Base-by-base conservation (phyloP, 2,888 invertebrate species). In the Catocala fraxini region DNA sequence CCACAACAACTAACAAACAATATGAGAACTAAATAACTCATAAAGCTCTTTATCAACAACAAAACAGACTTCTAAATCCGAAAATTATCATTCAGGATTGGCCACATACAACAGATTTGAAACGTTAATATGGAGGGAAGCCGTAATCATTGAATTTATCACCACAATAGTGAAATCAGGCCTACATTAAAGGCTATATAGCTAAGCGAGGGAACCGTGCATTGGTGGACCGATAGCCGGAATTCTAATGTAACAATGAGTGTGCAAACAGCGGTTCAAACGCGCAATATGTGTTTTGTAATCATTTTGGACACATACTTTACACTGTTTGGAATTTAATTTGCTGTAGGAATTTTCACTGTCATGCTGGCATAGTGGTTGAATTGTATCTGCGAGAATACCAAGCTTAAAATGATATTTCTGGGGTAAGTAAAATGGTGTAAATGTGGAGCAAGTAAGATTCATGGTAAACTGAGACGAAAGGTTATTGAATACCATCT, bases 121-220 rank as follows among this genome's bases (percentile, higher is more conserved):
- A 61, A 61, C 60, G 63, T 55, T 65, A 68, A 68, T 70, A 65
- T 52, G 54, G 51, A 60, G 60, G 60, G 51, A 66, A 65, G 67
- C 57, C 56, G 61, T 60, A 63, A 66, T 68, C 71, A 71, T 66
- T 71, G 76, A 69, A 60, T 70, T 69, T 63, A 63, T 59, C 59
- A 59, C 56, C 43, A 73, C 73, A 77, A 76, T 78, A 68, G 69
- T 65, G 52, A 52, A 78, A 78, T 78, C 79, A 76, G 68, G 64
- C 64, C 13, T 47, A 56, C 65, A 63, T 78, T 73, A 67, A 51
- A 33, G 54, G 51, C 73, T 59, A 71, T 69, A 68, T n/a, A n/a
- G 67, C 47, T 11, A 46, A 43, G 49, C 45, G 58, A 51, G 43
- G 39, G 45, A 10, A 43, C 53, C 59, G 35, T 55, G 65, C 71